Conservation (phyloP, 2,797 vertebrate genomes). For the Chanos chanos region DNA sequence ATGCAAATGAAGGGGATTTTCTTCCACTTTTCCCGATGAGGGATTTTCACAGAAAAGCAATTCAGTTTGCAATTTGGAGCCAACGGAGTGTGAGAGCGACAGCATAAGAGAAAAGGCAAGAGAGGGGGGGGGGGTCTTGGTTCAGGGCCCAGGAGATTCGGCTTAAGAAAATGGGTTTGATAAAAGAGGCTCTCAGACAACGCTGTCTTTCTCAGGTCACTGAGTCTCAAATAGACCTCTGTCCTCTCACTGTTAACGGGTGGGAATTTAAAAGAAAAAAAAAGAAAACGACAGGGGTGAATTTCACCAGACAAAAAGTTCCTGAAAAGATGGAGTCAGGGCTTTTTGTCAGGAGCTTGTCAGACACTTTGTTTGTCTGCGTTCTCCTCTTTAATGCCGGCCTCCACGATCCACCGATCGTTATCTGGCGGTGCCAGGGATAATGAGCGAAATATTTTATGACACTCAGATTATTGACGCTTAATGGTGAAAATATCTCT, state of each 20-base stretch:
- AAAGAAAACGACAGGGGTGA: slow-evolving; percentile 12
- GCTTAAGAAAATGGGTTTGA: slow-evolving; percentile 38
- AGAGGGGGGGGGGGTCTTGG: slow-evolving; percentile 32
- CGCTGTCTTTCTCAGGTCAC: slow-evolving; percentile 24
- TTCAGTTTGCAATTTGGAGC: slow-evolving; percentile 69
- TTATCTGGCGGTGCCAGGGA: too few relatives aligned
- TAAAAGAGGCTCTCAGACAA: slow-evolving; percentile 29
- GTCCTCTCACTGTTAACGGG: slow-evolving; percentile 21
- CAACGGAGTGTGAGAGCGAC: slow-evolving; percentile 65
- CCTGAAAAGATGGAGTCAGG: not conserved
- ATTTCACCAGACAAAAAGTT: slow-evolving; percentile 2
- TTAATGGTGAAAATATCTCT: too few relatives aligned
- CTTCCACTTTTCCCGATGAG: slow-evolving; percentile 53
- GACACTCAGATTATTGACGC: too few relatives aligned
- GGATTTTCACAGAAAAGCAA: slow-evolving; percentile 67
- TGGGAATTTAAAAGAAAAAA: slow-evolving; percentile 22
- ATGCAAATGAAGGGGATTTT: slow-evolving; percentile 65
- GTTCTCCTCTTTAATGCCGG: too few relatives aligned
- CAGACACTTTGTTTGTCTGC: too few relatives aligned
- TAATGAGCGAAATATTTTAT: too few relatives aligned
- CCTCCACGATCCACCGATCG: too few relatives aligned
- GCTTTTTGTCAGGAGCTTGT: not conserved
- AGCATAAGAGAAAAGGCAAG: slow-evolving; percentile 31
- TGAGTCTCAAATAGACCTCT: slow-evolving; percentile 17
- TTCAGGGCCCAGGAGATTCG: slow-evolving; percentile 43